Evolutionary conservation across 2,797 vertebrate species (phyloP), one percentile per base, ranked within the genome.

Genomic region (Cirrhinus molitorella): DNA sequence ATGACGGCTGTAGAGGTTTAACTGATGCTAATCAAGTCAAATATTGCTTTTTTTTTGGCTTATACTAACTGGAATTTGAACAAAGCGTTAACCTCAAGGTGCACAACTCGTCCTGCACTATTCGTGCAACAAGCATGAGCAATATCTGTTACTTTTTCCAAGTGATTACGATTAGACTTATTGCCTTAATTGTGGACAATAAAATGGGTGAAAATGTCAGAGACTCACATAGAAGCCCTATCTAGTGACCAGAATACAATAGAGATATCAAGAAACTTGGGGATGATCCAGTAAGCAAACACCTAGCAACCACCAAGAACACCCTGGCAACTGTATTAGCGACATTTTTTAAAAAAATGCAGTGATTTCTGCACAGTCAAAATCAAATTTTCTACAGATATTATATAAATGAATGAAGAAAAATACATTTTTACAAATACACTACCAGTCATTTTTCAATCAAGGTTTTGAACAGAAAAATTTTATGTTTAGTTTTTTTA

Each of bases 241-340:
- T 74, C 28, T 55, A 55, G 1, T 16, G 72, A 37, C 3, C 49
- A 23, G 31, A 55, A 31, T 55, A 7, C 14, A 12, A 73, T 7
- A 55, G 19, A 55, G 49, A 74, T 74, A 37, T 37, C 12, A n/a
- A 37, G 21, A 70, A 11, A 51, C 70, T 51, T 49, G 68, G 68
- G 23, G 9, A 19, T 28, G 25, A 6, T 4, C 68, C 68, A 21
- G 71, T 34, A n/a, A 37, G 19, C 28, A 37, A n/a, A 55, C 28
- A 23, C 49, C 49, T 74, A 74, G 28, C 71, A 74, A 37, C 70
- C 10, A 12, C 5, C 45, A 16, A 51, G 45, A 51, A 72, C 25
- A 51, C 25, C 49, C 71, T 74, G 21, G 49, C 31, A 74, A 40
- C 51, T 1, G 34, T 8, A 57, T 57, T 40, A 57, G 13, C 21